Base-by-base conservation (phyloP, 2,888 invertebrate genomes). In the Spilarctia lutea region DNA sequence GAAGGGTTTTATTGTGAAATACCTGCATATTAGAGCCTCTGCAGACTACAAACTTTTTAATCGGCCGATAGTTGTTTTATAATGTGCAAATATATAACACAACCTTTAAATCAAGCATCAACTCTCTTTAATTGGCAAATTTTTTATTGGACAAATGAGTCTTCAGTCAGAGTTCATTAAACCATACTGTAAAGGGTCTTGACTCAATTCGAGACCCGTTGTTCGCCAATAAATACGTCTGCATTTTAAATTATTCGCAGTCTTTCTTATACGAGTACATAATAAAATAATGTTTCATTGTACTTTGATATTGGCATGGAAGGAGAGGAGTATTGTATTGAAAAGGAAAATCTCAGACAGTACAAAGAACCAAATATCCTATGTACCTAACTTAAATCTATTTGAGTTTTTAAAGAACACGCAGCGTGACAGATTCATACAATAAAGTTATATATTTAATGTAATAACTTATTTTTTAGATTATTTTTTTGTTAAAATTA, bases 161-260 rank as follows among this genome's bases (percentile, higher is more conserved):
- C 20, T 20, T 27, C 24, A 45, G 24, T 18, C 30, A 8, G 4
- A 71, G 81, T 81, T 81, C 87, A 86, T 75, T 75, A 83, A 79
- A 81, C 86, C 79, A 30, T 75, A 75, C 70, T 81, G 79, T 80
- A 48, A 52, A 18, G 81, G 80, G 78, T 77, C 79, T 79, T 77
- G 75, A 33, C 68, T 65, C 48, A 68, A 75, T 81, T 85, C 80
- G 85, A 84, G 84, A 82, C 68, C 77, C 52, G 30, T 65, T 42
- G 56, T 18, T 73, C 39, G 56, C 27, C 33, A 33, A 33, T 39
- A 63, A 48, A 33, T 52, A 52, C 33, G 65, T 67, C 33, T 72
- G 66, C 66, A 67, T 66, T 66, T 48, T 20, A 52, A 27, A 56
- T 72, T 72, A 56, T 56, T 27, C 35, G 56, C 39, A 13, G 71